Conservation (phyloP, 2,797 vertebrate species). For the Syndactyla subalaris region DNA sequence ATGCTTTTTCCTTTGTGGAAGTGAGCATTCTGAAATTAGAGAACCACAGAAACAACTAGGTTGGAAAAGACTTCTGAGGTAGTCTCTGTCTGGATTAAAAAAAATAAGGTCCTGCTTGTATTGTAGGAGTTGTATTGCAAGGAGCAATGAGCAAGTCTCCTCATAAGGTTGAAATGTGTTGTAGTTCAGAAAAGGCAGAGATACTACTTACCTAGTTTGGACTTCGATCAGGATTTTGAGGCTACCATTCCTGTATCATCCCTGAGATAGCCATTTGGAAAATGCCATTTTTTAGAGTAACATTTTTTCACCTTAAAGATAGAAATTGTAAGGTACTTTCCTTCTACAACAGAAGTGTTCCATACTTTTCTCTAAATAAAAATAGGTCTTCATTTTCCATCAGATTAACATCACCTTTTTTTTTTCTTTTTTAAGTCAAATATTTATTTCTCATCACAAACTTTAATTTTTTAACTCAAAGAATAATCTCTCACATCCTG, state of each 20-base stretch:
- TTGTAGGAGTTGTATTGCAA: neutral
- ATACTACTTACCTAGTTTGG: neutral
- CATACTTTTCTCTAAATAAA: neutral
- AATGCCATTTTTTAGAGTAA: neutral
- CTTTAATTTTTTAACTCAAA: neutral
- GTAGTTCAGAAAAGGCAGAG: neutral
- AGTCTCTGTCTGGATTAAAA: neutral
- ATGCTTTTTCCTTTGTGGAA: neutral
- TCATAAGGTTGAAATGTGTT: neutral
- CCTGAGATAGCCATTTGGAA: neutral
- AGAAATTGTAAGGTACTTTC: neutral
- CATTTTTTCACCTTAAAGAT: neutral
- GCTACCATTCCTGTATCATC: neutral
- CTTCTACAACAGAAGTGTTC: neutral
- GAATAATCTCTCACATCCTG: neutral
- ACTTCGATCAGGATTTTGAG: neutral
- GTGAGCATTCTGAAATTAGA: neutral
- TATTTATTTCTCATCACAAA: conserved; percentile 22
- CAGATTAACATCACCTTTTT: neutral
- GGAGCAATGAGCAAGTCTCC: neutral
- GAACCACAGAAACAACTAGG: neutral
- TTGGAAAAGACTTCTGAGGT: neutral
- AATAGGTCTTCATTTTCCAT: neutral
- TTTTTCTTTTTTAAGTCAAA: neutral
- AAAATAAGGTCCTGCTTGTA: neutral